Evolutionary conservation across 1,140 invertebrate species (phyloP).

Genomic region (Rhagoletis pomonella): DNA sequence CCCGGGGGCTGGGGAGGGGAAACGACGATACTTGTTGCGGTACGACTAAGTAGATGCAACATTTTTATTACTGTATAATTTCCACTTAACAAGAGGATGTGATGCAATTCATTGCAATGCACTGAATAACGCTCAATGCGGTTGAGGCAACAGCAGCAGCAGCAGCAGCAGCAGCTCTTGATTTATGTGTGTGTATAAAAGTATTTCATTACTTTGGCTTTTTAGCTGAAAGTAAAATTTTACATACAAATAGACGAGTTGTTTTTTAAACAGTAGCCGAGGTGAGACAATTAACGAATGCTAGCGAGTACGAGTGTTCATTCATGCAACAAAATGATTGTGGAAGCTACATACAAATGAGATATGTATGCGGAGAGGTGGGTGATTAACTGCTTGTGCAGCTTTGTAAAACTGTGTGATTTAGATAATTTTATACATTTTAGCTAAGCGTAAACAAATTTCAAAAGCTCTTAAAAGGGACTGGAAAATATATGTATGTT

Average conservation of each 20-base stretch:
- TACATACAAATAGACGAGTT: background rate
- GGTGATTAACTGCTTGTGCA: too few relatives aligned
- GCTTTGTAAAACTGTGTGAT: background rate
- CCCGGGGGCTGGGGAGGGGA: background rate
- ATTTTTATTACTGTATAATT: slow-evolving; percentile 52
- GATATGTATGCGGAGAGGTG: background rate
- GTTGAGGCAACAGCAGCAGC: background rate
- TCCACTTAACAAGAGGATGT: slow-evolving; percentile 52
- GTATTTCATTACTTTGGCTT: slow-evolving; percentile 23
- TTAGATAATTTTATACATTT: background rate
- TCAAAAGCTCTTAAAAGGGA: too few relatives aligned
- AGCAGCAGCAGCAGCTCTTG: background rate
- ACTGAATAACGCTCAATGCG: slow-evolving; percentile 3
- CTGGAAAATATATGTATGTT: too few relatives aligned
- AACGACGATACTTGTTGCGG: background rate
- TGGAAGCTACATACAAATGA: background rate
- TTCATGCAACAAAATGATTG: slow-evolving; percentile 4
- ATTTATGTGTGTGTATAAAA: slow-evolving; percentile 35
- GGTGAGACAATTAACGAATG: slow-evolving; percentile 43
- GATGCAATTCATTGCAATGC: slow-evolving; percentile 44
- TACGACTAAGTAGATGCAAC: slow-evolving; percentile 46
- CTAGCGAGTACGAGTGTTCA: background rate
- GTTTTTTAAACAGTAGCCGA: slow-evolving; percentile 12
- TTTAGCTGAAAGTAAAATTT: slow-evolving; percentile 46
- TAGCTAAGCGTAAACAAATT: too few relatives aligned